Conservation (phyloP, 2,888 invertebrate species). For the Drosophila subquinaria region DNA sequence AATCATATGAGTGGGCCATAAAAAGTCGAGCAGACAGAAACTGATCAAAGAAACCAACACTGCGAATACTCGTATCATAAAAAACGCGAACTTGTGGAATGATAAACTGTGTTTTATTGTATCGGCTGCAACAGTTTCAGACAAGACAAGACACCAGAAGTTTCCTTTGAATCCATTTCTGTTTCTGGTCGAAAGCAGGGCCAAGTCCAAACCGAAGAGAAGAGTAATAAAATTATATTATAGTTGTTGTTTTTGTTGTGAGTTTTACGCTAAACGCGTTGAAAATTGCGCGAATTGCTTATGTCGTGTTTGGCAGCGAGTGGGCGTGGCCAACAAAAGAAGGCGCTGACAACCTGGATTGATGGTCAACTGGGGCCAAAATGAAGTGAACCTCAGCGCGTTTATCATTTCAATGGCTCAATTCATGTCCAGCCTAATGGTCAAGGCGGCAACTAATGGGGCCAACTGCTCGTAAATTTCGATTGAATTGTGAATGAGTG, state of each 20-base stretch:
- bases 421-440: constrained; percentile 61
- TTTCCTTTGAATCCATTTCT: neutral
- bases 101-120: constrained; percentile 16
- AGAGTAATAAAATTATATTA: constrained; percentile 54
- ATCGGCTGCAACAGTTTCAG: constrained; percentile 5
- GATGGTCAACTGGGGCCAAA: constrained; percentile 15
- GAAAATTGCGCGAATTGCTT: constrained; percentile 34
- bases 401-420: constrained; percentile 61
- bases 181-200: neutral
- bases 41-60: constrained; percentile 23
- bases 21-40: constrained; percentile 21
- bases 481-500: constrained; percentile 8
- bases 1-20: constrained; percentile 41
- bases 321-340: constrained; percentile 15
- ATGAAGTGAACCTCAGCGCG: constrained; percentile 26
- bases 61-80: neutral
- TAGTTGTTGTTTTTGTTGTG: neutral
- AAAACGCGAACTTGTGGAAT: constrained; percentile 30
- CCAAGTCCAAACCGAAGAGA: constrained; percentile 3
- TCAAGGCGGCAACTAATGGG: constrained; percentile 29
- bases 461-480: constrained; percentile 59
- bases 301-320: constrained; percentile 10
- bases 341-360: constrained; percentile 25
- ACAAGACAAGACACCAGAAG: constrained; percentile 3
- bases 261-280: constrained; percentile 43